A percentile compares a stretch with the other conserved stretches of the same genome.
These are phyloP conservation scores for Thalassoma bifasciatum DNA, from an alignment of 2,113 vertebrate species.

Conservation along the genomic window DNA sequence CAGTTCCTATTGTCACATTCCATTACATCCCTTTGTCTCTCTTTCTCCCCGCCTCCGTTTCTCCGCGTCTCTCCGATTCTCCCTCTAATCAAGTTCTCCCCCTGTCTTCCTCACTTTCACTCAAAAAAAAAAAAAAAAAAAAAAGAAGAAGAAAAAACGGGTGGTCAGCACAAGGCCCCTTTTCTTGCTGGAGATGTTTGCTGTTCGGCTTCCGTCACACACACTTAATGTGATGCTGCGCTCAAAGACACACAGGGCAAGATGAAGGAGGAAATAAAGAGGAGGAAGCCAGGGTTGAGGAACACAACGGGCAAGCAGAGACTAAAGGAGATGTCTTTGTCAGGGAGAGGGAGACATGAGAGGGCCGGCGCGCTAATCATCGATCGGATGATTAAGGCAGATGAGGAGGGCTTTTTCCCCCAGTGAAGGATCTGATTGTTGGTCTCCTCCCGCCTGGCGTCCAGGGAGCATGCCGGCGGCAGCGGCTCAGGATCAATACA, in stretches of 20 bases:
- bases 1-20: slow-evolving; percentile 74
- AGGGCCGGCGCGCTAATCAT: slow-evolving; percentile 90
- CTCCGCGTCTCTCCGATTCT: slow-evolving; percentile 9
- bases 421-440: slow-evolving; percentile 93
- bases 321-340: slow-evolving; percentile 83
- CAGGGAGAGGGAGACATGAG: slow-evolving; percentile 83
- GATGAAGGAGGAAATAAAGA: slow-evolving; percentile 53
- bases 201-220: slow-evolving; percentile 10
- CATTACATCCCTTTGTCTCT: slow-evolving; percentile 59
- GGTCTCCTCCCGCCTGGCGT: slow-evolving; percentile 86
- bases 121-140: slow-evolving; percentile 44
- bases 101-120: slow-evolving; percentile 47
- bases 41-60: slow-evolving; percentile 8
- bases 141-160: too few relatives aligned
- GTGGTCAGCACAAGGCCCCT: slow-evolving; percentile 54
- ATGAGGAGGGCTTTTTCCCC: slow-evolving; percentile 93
- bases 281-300: slow-evolving; percentile 54
- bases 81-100: slow-evolving; percentile 52
- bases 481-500: slow-evolving; percentile 89
- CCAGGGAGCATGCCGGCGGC: slow-evolving; percentile 78
- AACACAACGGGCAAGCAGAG: slow-evolving; percentile 62
- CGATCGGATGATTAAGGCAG: slow-evolving; percentile 96
- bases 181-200: slow-evolving; percentile 6
- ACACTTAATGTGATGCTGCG: neutral
- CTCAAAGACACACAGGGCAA: slow-evolving; percentile 10